phyloP scores from a whole-genome alignment of 2,113 vertebrate species.

The Neopipo cinnamomea region DNA sequence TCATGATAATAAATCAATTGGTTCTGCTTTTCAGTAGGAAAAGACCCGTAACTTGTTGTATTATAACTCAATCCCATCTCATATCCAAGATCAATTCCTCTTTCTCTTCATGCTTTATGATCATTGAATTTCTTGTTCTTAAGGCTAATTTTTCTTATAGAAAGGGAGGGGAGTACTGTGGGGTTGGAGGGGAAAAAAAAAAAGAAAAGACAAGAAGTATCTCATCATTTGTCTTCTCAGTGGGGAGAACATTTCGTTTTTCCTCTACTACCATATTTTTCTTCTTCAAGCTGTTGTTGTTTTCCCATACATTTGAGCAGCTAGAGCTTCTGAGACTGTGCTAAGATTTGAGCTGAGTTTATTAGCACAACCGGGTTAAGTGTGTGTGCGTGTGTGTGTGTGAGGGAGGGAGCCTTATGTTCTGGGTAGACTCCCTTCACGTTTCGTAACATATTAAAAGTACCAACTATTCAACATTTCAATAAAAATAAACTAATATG shows the following conservation, averaged over 20 bases:
- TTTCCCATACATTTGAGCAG: slow-evolving; percentile 67
- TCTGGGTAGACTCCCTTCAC: slow-evolving; percentile 35
- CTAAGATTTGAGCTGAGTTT: slow-evolving; percentile 57
- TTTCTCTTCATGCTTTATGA: slow-evolving; percentile 61
- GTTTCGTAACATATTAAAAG: slow-evolving; percentile 61
- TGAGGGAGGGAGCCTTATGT: slow-evolving; percentile 44
- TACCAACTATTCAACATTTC: slow-evolving; percentile 42
- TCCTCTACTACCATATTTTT: slow-evolving; percentile 13
- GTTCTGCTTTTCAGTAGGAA: slow-evolving; percentile 71
- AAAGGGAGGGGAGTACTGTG: background rate
- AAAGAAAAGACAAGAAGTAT: background rate
- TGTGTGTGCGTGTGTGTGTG: slow-evolving; percentile 54
- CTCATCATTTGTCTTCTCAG: slow-evolving; percentile 51
- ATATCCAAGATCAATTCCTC: slow-evolving; percentile 67
- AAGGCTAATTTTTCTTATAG: slow-evolving; percentile 59
- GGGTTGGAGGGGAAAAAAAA: background rate
- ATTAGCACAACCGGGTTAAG: slow-evolving; percentile 70
- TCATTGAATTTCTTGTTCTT: slow-evolving; percentile 61
- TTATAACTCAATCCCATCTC: slow-evolving; percentile 72
- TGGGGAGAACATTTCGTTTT: background rate
- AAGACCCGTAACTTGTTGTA: slow-evolving; percentile 66
- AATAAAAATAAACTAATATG: slow-evolving; percentile 62
- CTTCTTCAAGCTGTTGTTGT: slow-evolving; percentile 52
- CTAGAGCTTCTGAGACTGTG: slow-evolving; percentile 44
- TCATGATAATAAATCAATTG: slow-evolving; percentile 75